Base-by-base conservation (phyloP, 2,113 vertebrate genomes). In the Malurus elegans region DNA sequence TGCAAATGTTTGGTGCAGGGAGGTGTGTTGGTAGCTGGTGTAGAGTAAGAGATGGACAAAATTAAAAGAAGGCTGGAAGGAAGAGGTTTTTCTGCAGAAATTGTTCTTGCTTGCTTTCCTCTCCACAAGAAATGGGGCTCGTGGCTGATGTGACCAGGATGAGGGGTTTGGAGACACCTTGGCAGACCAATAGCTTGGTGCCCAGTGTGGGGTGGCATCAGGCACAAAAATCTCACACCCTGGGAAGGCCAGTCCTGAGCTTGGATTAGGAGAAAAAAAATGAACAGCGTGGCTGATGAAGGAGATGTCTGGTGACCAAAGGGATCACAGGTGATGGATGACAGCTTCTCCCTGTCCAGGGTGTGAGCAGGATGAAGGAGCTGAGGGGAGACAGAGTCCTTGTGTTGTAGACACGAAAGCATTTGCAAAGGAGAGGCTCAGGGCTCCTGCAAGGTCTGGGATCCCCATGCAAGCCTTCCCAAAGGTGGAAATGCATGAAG, bases 401-500 rank as follows among this genome's bases (percentile, higher is more conserved):
- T 0, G 1, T 38, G 11, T 17, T 51, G 32, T 14, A 31, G 58
- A 44, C 31, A n/a, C 26, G 24, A 44, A 73, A 12, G 7, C 9
- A 3, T 72, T 62, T 44, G 31, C 36, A 51, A 9, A 51, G 53
- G 25, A 64, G 65, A 14, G 73, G 10, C 16, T 34, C 32, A 19
- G 38, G 29, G 23, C 14, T 36, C 14, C 53, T 60, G 6, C 3
- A 17, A 32, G 23, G 16, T 78, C 54, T 47, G 18, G 40, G 42
- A 60, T 14, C 23, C 80, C 45, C 14, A 3, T 42, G 36, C 51
- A 32, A 73, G 14, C 45, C 64, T 78, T 21, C 45, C n/a, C 0
- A 1, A 1, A 0, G 25, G 1, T 2, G 45, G 14, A 47, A 62
- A 1, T 10, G 15, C 13, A 21, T 28, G 36, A 45, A 51, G 45